A percentile compares a stretch with the other conserved stretches of the same genome.
Conservation (phyloP, 2,888 invertebrate genomes). For the Cataglyphis altisquamis region DNA sequence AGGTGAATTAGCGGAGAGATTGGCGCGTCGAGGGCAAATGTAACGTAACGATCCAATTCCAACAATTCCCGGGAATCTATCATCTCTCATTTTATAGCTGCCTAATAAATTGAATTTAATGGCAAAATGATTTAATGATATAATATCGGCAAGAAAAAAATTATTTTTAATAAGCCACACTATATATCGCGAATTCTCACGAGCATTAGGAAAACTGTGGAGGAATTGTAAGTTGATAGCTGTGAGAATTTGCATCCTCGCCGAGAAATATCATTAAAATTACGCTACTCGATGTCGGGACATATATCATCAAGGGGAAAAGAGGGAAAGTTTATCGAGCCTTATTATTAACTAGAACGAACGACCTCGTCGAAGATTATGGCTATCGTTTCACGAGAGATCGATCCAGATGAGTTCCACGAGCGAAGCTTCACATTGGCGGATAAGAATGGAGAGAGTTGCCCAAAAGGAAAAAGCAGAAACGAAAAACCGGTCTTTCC, state of each 20-base stretch:
- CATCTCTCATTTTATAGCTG: neutral
- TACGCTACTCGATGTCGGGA: neutral
- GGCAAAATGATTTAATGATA: neutral
- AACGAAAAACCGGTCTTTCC: constrained; percentile 73
- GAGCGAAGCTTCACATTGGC: constrained; percentile 38
- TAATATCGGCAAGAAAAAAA: neutral
- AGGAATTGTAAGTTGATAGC: neutral
- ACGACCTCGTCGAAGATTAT: constrained; percentile 51
- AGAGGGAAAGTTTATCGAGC: constrained; percentile 15
- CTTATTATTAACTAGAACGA: constrained; percentile 44
- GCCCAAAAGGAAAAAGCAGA: constrained; percentile 64
- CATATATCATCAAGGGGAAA: constrained; percentile 29
- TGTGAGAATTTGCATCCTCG: constrained; percentile 31
- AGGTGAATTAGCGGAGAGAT: constrained; percentile 19
- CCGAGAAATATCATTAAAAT: constrained; percentile 14
- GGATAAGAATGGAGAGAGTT: constrained; percentile 58
- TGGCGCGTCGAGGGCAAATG: neutral
- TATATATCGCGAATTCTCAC: neutral
- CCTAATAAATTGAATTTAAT: constrained; percentile 1
- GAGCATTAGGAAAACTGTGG: neutral
- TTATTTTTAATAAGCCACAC: neutral
- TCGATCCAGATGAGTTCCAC: constrained; percentile 49
- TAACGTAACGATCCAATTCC: constrained; percentile 19
- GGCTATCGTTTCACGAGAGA: constrained; percentile 42
- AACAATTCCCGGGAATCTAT: constrained; percentile 11